Base-by-base conservation (phyloP, 2,888 invertebrate genomes). In the Idaea biselata region DNA sequence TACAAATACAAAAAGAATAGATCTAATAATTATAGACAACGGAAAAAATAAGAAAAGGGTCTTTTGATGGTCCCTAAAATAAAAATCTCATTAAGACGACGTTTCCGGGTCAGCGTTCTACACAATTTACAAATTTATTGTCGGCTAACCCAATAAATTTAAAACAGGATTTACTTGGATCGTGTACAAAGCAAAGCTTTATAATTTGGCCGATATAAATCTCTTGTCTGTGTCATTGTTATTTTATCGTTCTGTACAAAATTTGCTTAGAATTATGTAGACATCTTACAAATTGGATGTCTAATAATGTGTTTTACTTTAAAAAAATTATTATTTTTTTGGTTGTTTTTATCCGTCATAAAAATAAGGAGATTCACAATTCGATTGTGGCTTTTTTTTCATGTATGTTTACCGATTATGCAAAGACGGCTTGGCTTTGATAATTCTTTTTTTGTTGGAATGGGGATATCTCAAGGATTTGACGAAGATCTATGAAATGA, bases 101-200 rank as follows among this genome's bases (percentile, higher is more conserved):
- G 79, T 86, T 88, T 88, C 89, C 88, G 88, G 88, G 87, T 90
- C 86, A 86, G 81, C 77, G 81, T 82, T 80, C 82, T 83, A 84
- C 82, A 83, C 84, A 88, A 88, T 87, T 86, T 81, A 88, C 89
- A 83, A 89, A 92, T 92, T 91, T 91, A 91, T 88, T 82, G 88
- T 84, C 79, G 83, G 83, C 80, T 84, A 82, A 85, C 87, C 87
- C 88, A 91, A 91, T 92, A 92, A 91, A 92, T 92, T 91, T 86
- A 79, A 85, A 88, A 86, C 85, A 79, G 91, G 91, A 91, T 92
- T 44, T 91, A 91, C 86, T 81, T 81, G 83, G 86, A 82, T 81
- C 84, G 81, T 78, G 84, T 84, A 87, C 87, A 85, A 84, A 87
- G 87, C 84, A 84, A 84, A 84, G 87, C 88, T 87, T 88, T 89